Conservation (phyloP, 2,888 invertebrate genomes). For the Sarcophaga subvicina region DNA sequence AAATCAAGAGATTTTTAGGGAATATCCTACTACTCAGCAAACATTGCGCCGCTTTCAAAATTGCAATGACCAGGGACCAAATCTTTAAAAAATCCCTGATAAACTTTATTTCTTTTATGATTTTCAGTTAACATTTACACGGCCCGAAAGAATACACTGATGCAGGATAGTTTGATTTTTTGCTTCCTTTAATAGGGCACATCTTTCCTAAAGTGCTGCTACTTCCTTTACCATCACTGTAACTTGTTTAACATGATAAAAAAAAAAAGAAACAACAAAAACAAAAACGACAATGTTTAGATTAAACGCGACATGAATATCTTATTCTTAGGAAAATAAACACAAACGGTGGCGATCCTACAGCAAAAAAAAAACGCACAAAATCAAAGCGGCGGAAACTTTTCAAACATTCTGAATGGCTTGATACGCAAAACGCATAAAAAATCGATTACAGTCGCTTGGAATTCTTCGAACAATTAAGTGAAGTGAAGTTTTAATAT, state of each 20-base stretch:
- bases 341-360: conserved; percentile 31
- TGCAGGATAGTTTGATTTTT: too few relatives aligned
- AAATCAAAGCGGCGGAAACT: not conserved
- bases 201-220: too few relatives aligned
- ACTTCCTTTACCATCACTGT: not conserved
- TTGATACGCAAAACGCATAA: not conserved
- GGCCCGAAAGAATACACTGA: too few relatives aligned
- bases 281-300: conserved; percentile 36
- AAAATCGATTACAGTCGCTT: conserved; percentile 29
- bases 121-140: too few relatives aligned
- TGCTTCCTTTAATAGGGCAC: too few relatives aligned
- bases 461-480: conserved; percentile 32
- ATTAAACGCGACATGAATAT: conserved; percentile 31
- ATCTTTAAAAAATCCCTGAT: too few relatives aligned
- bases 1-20: too few relatives aligned
- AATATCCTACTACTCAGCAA: too few relatives aligned
- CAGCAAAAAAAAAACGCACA: not conserved
- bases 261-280: not conserved
- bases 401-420: not conserved
- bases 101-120: too few relatives aligned
- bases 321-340: conserved; percentile 49
- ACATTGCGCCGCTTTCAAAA: too few relatives aligned
- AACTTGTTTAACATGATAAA: not conserved
- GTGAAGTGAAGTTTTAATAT: not conserved
- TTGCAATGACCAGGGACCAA: too few relatives aligned